Evolutionary conservation across 92 coral and sea anemone species (phyloP).

Genomic region (Umimayanthus kanabou): DNA sequence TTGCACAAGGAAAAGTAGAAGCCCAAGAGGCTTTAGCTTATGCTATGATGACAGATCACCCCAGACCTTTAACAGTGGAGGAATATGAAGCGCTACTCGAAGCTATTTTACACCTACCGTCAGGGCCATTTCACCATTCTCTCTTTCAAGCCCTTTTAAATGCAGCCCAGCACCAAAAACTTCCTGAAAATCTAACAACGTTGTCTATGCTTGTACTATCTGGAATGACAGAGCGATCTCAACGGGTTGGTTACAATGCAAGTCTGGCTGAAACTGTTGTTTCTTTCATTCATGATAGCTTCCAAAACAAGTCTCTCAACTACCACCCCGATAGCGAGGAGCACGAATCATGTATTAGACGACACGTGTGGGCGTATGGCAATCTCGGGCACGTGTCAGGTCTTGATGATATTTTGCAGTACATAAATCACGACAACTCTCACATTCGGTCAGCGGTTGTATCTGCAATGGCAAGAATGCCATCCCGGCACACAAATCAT

Average conservation of each 20-base stretch:
- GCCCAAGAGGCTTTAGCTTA: constrained; percentile 68
- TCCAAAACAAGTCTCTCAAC: constrained; percentile 64
- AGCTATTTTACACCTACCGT: constrained; percentile 65
- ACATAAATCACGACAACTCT: constrained; percentile 87
- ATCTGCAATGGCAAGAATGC: constrained; percentile 86
- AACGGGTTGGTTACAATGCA: constrained; percentile 76
- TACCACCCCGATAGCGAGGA: constrained; percentile 76
- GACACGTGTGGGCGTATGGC: constrained; percentile 94
- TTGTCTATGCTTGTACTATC: constrained; percentile 83
- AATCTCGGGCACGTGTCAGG: constrained; percentile 89
- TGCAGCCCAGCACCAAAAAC: constrained; percentile 25
- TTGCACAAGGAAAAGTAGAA: constrained; percentile 54
- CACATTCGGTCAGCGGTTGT: constrained; percentile 87
- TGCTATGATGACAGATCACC: constrained; percentile 57
- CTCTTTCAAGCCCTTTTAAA: constrained; percentile 65
- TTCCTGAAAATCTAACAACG: constrained; percentile 46
- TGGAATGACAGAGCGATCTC: constrained; percentile 73
- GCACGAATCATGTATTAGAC: constrained; percentile 71
- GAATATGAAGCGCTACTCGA: constrained; percentile 66
- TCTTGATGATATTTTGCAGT: constrained; percentile 64
- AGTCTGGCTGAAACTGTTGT: constrained; percentile 66
- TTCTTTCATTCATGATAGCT: constrained; percentile 76
- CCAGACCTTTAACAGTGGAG: constrained; percentile 59
- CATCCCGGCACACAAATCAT: constrained; percentile 67
- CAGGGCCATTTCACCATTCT: constrained; percentile 68